A percentile compares a stretch with the other conserved stretches of the same genome.
These are phyloP conservation scores for Megalonaias nervosa DNA, from an alignment of 1,140 invertebrate genomes.

Conservation along the genomic window DNA sequence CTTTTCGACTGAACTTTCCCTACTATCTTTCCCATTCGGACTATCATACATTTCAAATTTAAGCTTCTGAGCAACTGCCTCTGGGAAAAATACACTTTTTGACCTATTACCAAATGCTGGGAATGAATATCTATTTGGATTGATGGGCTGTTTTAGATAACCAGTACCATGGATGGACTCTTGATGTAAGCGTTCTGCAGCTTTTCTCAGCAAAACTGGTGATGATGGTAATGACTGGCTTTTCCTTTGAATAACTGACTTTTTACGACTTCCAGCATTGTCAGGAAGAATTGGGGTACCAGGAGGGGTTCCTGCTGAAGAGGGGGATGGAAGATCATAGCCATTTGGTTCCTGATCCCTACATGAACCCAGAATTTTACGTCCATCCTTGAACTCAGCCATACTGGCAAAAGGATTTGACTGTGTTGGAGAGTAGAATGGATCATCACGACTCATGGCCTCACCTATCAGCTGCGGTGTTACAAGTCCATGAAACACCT, in stretches of 20 bases:
- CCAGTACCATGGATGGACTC: conserved; percentile 61
- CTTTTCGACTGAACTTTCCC: no score
- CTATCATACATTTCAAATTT: conserved; percentile 42
- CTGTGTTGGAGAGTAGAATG: conserved; percentile 64
- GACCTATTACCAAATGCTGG: conserved; percentile 43
- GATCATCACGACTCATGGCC: conserved; percentile 68
- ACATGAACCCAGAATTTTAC: conserved; percentile 59
- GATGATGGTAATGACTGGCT: conserved; percentile 66
- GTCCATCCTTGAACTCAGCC: conserved; percentile 57
- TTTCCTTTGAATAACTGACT: conserved; percentile 9
- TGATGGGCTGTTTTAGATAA: conserved; percentile 35
- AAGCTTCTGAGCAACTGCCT: conserved; percentile 45
- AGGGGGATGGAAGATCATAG: conserved; percentile 55
- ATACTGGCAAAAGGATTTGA: conserved; percentile 64
- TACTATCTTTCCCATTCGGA: no score
- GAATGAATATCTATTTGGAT: conserved; percentile 30
- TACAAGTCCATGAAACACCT: conserved; percentile 33
- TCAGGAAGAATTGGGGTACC: conserved; percentile 51
- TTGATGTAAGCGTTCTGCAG: conserved; percentile 63
- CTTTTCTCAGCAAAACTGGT: conserved; percentile 58
- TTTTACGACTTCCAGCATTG: conserved; percentile 9
- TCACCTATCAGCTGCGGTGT: conserved; percentile 65
- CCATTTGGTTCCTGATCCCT: conserved; percentile 41
- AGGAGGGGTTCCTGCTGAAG: conserved; percentile 53
- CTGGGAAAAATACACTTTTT: conserved; percentile 54